Evolutionary conservation across 2,888 invertebrate species (phyloP).

Genomic region (Rhagophthalmus giganteus): DNA sequence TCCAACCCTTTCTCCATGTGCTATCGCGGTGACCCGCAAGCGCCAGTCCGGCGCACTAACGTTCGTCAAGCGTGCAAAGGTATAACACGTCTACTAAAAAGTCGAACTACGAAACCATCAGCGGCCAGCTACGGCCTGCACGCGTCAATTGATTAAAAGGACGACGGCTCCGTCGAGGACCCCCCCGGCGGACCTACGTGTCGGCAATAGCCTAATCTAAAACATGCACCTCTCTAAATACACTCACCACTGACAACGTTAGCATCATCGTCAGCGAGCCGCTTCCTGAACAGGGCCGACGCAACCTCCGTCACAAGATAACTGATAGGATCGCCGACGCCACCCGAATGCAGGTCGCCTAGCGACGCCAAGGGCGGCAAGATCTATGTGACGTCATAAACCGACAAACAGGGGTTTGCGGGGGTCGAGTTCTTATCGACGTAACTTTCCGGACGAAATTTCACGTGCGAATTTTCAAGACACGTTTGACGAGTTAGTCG

Average conservation of each 20-base stretch:
- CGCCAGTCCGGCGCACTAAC: neutral
- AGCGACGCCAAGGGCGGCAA: conserved; percentile 40
- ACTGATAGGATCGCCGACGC: conserved; percentile 37
- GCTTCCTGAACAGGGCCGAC: conserved; percentile 23
- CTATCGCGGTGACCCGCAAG: conserved; percentile 1
- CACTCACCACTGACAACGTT: conserved; percentile 47
- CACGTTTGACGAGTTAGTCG: too few relatives aligned
- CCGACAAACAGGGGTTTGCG: conserved; percentile 16
- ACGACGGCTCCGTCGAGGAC: too few relatives aligned
- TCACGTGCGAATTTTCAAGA: too few relatives aligned
- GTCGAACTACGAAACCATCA: too few relatives aligned
- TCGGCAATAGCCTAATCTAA: too few relatives aligned
- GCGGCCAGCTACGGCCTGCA: too few relatives aligned
- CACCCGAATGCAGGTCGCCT: conserved; percentile 42
- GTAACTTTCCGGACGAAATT: conserved; percentile 7
- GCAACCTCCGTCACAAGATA: conserved; percentile 38
- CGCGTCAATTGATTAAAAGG: too few relatives aligned
- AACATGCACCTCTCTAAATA: too few relatives aligned
- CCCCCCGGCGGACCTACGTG: too few relatives aligned
- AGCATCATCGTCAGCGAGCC: conserved; percentile 42
- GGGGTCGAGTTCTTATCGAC: conserved; percentile 23
- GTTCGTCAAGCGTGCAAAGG: neutral
- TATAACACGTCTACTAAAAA: neutral
- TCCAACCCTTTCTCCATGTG: too few relatives aligned
- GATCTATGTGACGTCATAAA: conserved; percentile 41